A percentile compares a stretch with the other conserved stretches of the same genome.
These are phyloP conservation scores for Solenopsis fugax DNA, from an alignment of 1,140 invertebrate genomes.

Conservation along the genomic window DNA sequence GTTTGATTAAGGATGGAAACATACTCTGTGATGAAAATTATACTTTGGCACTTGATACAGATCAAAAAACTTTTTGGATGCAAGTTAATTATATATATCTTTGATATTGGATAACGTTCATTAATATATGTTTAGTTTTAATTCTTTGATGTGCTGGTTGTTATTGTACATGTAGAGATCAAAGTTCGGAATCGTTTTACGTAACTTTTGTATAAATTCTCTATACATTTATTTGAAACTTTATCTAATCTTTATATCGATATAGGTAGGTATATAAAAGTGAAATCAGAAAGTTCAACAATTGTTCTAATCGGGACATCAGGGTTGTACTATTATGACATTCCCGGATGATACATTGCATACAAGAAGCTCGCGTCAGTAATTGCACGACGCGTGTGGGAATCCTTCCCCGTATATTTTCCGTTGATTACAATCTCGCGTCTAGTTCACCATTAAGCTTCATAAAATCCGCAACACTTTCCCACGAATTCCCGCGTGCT, in stretches of 20 bases:
- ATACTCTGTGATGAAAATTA: background rate
- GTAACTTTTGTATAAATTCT: background rate
- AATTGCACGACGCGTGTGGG: conserved; percentile 8
- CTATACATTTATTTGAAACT: background rate
- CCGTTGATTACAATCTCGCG: conserved; percentile 16
- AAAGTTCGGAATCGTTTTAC: background rate
- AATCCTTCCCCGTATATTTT: background rate
- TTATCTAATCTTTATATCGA: background rate
- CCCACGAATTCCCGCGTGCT: conserved; percentile 33
- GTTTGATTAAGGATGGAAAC: background rate
- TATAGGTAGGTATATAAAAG: background rate
- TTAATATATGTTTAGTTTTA: background rate
- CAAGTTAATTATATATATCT: background rate
- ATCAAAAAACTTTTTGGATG: background rate
- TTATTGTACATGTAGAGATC: too few relatives aligned
- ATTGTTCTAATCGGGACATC: background rate
- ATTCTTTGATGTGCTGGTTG: background rate
- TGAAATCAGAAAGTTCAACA: background rate
- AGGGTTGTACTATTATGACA: background rate
- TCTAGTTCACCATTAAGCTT: background rate
- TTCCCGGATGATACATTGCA: background rate
- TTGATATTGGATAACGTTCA: background rate
- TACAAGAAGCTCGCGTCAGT: conserved; percentile 3
- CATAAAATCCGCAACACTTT: conserved; percentile 6
- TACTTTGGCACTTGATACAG: background rate